phyloP scores from a whole-genome alignment of 1,140 invertebrate genomes.

The Drosophila truncata region DNA sequence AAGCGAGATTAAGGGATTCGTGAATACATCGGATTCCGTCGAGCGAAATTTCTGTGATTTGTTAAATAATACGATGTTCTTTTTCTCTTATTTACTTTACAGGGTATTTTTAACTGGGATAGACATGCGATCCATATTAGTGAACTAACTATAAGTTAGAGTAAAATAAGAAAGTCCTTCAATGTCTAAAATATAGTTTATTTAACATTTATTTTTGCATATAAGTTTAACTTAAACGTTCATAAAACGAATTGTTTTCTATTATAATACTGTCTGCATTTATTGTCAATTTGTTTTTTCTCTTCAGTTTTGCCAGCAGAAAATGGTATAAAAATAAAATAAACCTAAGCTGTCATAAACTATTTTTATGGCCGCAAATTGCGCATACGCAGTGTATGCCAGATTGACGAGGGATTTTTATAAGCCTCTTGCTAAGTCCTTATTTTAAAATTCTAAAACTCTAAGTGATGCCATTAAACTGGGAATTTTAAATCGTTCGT shows the following conservation, averaged over 20 bases:
- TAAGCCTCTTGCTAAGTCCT: background rate
- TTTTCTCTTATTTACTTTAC: background rate
- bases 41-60: background rate
- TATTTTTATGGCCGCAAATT: constrained; percentile 11
- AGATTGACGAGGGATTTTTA: background rate
- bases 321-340: background rate
- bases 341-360: constrained; percentile 20
- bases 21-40: background rate
- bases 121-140: background rate
- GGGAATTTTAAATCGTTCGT: background rate
- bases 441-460: constrained; percentile 5
- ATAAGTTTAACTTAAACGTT: background rate
- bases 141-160: too few species aligned
- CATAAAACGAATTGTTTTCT: background rate
- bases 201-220: background rate
- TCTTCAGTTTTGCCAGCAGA: background rate
- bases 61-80: background rate
- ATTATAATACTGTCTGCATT: background rate
- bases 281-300: background rate
- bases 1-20: background rate
- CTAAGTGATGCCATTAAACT: constrained; percentile 1
- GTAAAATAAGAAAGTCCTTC: too few species aligned
- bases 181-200: background rate
- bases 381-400: constrained; percentile 8
- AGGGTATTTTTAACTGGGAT: background rate